These are phyloP conservation scores for Pemphredon lugubris DNA, from an alignment of 2,888 invertebrate species.

Conservation along the genomic window DNA sequence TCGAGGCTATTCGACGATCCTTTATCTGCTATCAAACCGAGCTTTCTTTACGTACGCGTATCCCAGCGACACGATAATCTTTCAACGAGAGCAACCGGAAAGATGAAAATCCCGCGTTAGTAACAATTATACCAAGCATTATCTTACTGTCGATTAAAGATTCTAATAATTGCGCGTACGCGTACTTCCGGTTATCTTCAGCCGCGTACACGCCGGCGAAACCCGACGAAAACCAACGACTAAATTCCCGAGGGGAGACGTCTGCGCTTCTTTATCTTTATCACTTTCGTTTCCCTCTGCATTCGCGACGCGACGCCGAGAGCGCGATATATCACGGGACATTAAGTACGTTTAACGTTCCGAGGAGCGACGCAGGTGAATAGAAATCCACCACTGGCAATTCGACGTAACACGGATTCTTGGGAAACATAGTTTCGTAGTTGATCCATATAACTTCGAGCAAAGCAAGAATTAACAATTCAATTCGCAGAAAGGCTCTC, in stretches of 20 bases:
- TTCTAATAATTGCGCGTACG: conserved; percentile 45
- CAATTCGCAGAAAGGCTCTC: too few relatives aligned
- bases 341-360: conserved; percentile 1
- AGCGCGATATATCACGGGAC: not conserved
- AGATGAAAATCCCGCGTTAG: too few relatives aligned
- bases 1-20: not conserved
- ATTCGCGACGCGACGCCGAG: not conserved
- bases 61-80: too few relatives aligned
- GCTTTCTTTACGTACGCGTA: not conserved
- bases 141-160: conserved; percentile 11
- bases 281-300: conserved; percentile 12
- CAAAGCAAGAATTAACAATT: too few relatives aligned
- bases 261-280: conserved; percentile 21
- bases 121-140: not conserved
- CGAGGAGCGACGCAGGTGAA: too few relatives aligned
- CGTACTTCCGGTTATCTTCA: conserved; percentile 25
- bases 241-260: conserved; percentile 3
- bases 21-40: not conserved
- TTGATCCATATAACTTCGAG: too few relatives aligned
- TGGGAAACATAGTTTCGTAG: too few relatives aligned
- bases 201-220: conserved; percentile 5
- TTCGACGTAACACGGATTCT: too few relatives aligned
- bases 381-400: too few relatives aligned
- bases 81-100: too few relatives aligned
- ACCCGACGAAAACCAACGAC: conserved; percentile 14